Evolutionary conservation across 2,797 vertebrate species (phyloP), one percentile per base, ranked within the genome.

Genomic region (Hippopotamyrus pictus): DNA sequence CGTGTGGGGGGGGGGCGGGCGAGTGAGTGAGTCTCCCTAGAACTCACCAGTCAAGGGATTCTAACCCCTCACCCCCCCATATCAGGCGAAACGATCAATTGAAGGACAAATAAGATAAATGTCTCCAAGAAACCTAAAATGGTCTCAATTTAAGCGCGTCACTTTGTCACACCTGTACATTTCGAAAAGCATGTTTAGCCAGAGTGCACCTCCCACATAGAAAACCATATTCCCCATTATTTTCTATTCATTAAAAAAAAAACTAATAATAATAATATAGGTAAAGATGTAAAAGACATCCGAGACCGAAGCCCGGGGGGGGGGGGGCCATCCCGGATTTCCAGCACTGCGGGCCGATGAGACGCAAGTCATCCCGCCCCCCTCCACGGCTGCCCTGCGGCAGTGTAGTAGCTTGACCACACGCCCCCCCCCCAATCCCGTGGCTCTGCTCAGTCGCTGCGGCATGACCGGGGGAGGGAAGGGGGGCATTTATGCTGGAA

Each of bases 211-310:
- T 97, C 97, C 96, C 95, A 96, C 97, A 95, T 97, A 97, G 95
- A 97, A 96, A 96, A 90, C 86, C 59, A 91, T 91, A 93, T 90
- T 92, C 94, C 92, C 92, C 89, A 62, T 90, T 51, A 88, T 88
- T 79, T 69, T 96, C 96, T 84, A 84, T 79, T 79, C 96, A 97
- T 97, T 95, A 95, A 97, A 98, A 96, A 25, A 37, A 73, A 62
- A 25, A 95, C 93, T 62, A 65, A 95, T 94, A 96, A 97, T 97
- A 97, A 96, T 97, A 97, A 97, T 96, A 97, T 97, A 96, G 97
- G 97, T 97, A 97, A 97, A 98, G 96, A 98, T 97, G 96, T 96
- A 97, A 97, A 97, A 96, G 96, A 97, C 97, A 97, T 97, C 97
- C 94, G 95, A 95, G 94, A 94, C 92, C 92, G 92, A 94, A 91